phyloP scores from a whole-genome alignment of 2,797 vertebrate genomes.

The Lacerta viridis region DNA sequence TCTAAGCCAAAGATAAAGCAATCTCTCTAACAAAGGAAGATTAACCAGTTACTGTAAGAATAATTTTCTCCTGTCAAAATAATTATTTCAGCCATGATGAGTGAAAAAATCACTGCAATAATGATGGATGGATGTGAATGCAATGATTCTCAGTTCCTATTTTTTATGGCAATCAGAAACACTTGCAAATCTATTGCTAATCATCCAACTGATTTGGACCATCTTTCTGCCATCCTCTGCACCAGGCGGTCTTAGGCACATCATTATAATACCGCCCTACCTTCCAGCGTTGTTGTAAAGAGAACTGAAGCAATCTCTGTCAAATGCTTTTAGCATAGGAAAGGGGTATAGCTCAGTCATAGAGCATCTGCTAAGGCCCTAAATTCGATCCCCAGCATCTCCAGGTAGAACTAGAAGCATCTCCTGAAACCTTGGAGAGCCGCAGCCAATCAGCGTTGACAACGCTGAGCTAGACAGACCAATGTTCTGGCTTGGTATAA shows the following conservation, averaged over 20 bases:
- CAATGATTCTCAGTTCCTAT: neutral
- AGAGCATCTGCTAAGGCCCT: too few relatives aligned
- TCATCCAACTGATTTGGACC: neutral
- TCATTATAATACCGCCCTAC: too few relatives aligned
- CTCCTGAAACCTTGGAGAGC: too few relatives aligned
- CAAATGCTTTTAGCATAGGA: neutral
- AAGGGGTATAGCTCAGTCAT: neutral
- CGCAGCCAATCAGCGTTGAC: too few relatives aligned
- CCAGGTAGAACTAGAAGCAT: too few relatives aligned
- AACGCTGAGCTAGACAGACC: too few relatives aligned
- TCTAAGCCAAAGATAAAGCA: neutral
- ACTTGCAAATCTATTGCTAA: neutral
- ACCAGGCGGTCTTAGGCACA: neutral
- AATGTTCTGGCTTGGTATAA: too few relatives aligned
- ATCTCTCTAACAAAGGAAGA: neutral
- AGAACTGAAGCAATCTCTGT: neutral
- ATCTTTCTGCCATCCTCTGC: too few relatives aligned
- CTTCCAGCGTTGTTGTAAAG: neutral
- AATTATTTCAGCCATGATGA: neutral
- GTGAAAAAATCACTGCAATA: too few relatives aligned
- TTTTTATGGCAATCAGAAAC: neutral
- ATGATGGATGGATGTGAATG: neutral
- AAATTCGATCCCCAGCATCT: too few relatives aligned
- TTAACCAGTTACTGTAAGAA: neutral
- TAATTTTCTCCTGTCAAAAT: neutral